Evolutionary conservation across 2,113 vertebrate species (phyloP), one percentile per base, ranked within the genome.

Genomic region (Miniopterus natalensis): DNA sequence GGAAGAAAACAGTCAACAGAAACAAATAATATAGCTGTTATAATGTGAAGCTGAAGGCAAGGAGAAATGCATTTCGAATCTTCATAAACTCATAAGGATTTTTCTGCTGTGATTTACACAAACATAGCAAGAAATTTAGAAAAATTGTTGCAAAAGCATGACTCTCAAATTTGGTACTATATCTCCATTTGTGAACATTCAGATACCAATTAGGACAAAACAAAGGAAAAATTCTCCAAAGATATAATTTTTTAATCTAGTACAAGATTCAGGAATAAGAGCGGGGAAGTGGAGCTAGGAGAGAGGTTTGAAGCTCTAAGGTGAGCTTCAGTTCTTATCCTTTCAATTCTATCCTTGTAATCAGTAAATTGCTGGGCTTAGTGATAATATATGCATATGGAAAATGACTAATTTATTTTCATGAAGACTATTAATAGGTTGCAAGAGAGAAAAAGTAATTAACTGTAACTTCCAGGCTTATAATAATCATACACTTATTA

Each of bases 401-500:
- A 97, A 97, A 98, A 94, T 11, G 18, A 80, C 80, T 97, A 97
- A 98, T 98, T 98, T 98, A 98, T 98, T 98, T 98, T 97, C 95
- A 92, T 90, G 94, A 97, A 98, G 55, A 86, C 53, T 95, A 92
- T 96, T 94, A 96, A 97, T 94, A 97, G 94, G 85, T 97, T 95
- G 23, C 73, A 85, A 94, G 74, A 81, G 51, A 96, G 59, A 5
- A 97, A 98, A 98, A 97, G 90, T 97, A 98, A 98, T 98, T 98
- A 98, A 98, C 71, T 96, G 96, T 98, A 97, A 98, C 97, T 93
- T 98, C 70, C 90, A 96, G 95, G 91, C 94, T 96, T 96, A 66
- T 97, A 98, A 98, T 97, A 98, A 97, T 90, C 68, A 97, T 97
- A 95, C 98, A 98, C 78, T 93, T 97, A 98, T 96, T 98, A 97